Conservation (phyloP, 2,113 vertebrate species). For the Paraplagusia blochii region DNA sequence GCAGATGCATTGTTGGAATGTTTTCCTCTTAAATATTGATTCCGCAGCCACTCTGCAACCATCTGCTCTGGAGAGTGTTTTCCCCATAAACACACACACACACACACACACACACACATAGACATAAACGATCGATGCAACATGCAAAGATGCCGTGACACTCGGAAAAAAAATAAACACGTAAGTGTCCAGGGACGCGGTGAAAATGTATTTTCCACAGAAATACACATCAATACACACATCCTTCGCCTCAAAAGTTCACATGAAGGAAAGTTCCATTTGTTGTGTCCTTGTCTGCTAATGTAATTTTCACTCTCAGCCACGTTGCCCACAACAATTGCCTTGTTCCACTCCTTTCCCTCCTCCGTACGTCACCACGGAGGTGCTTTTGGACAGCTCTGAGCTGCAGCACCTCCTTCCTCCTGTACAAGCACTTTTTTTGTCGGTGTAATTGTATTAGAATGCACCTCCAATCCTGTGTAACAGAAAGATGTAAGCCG, state of each 20-base stretch:
- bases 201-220: conserved; percentile 1
- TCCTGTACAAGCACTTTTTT: conserved; percentile 40
- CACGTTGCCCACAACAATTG: conserved; percentile 39
- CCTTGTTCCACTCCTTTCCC: conserved; percentile 49
- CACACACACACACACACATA: not conserved
- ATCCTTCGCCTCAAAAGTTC: conserved; percentile 12
- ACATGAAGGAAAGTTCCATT: conserved; percentile 37
- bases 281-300: conserved; percentile 27
- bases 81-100: conserved; percentile 35
- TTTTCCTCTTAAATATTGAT: conserved; percentile 74
- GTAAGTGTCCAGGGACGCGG: not conserved
- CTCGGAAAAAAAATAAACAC: not conserved
- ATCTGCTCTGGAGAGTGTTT: conserved; percentile 62
- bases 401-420: conserved; percentile 41
- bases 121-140: not conserved
- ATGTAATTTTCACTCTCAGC: conserved; percentile 35
- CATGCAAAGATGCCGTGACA: not conserved
- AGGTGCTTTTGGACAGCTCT: conserved; percentile 39
- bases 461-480: conserved; percentile 66
- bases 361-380: conserved; percentile 29
- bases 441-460: conserved; percentile 72
- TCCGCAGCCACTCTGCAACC: conserved; percentile 61
- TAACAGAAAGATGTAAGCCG: conserved; percentile 67
- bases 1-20: conserved; percentile 68
- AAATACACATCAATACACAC: conserved; percentile 9